Base-by-base conservation (phyloP, 2,797 vertebrate genomes). In the Argya squamiceps region DNA sequence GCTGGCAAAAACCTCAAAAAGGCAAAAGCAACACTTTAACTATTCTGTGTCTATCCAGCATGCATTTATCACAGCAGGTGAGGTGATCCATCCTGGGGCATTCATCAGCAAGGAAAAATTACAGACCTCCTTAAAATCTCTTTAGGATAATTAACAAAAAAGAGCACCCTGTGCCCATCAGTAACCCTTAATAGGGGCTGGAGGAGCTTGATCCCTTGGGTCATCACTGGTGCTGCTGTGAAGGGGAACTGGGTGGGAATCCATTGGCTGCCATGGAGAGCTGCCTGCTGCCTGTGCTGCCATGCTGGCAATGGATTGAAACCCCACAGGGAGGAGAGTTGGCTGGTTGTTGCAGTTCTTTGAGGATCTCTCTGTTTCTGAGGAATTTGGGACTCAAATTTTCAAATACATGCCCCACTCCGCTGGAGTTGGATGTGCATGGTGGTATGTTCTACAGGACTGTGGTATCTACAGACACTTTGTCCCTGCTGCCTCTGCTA, bases 401-500 rank as follows among this genome's bases (percentile, higher is more conserved):
- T 87, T 80, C 20, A 24, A 16, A 29, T 4, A 10, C 4, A 0
- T 8, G 6, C 12, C 30, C 15, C 10, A 7, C 37, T 68, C 15
- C 3, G 1, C 30, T 34, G 0, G 7, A 29, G 13, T 2, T 60
- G 44, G 2, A 2, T 9, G 27, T 58, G 29, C 4, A 0, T 16
- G 24, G 29, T 2, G 4, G 2, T 43, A 0, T 21, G 2, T 24
- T 27, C 23, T 2, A 0, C 30, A n/a, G 49, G 13, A 21, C 32
- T 27, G 14, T 2, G 8, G 11, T 39, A 16, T 32, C 41, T 78
- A 3, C 32, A 10, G 68, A 6, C 39, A 2, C 22, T 18, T 29
- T 49, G 21, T 65, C n/a, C 12, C 21, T 2, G 0, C 46, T 58
- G 19, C 23, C 32, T 55, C 67, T 5, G 2, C 30, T 43, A n/a